Base-by-base conservation (phyloP, 1,140 invertebrate species). In the Lamellibrachia luymesi region DNA sequence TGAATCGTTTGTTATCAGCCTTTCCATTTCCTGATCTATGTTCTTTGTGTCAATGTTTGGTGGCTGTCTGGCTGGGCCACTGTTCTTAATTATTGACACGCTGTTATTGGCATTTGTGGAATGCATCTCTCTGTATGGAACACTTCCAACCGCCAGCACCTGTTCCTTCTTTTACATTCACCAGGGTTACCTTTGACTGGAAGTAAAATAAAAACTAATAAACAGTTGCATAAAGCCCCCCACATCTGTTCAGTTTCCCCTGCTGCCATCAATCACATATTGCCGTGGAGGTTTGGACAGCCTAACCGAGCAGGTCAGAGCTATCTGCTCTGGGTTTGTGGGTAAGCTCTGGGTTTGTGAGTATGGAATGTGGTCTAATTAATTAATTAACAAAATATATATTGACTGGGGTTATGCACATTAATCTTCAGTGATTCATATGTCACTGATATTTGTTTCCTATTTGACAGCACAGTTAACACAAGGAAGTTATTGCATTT, bases 161-260 rank as follows among this genome's bases (percentile, higher is more conserved):
- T 80, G 64, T 80, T 80, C 64, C 64, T 80, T 80, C 64, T 80
- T 80, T 80, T 80, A 80, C 64, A 80, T 80, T 80, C 64, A 22
- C 64, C 64, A 17, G 64, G 13, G 64, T 80, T 80, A 80, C 64
- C 64, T 80, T 10, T 80, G 64, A 80, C 38, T 80, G 64, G 64
- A 80, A 22, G 64, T 22, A 80, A 80, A 80, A 22, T 8, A 2
- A 80, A 80, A 80, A 80, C 64, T 80, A 22, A 80, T 80, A 80
- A 80, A 80, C 6, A 80, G 64, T 80, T 80, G 64, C 64, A 80
- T 10, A 17, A 80, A 80, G 17, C 17, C 64, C 25, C 64, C 25
- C 7, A 80, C 64, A 22, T 80, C 64, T 80, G 64, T 17, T 80
- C 64, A 10, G 2, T 80, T 80, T 80, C 25, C 17, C 0, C 64